Evolutionary conservation across 92 coral and sea anemone genomes (phyloP).

Genomic region (Virgularia gustaviana): DNA sequence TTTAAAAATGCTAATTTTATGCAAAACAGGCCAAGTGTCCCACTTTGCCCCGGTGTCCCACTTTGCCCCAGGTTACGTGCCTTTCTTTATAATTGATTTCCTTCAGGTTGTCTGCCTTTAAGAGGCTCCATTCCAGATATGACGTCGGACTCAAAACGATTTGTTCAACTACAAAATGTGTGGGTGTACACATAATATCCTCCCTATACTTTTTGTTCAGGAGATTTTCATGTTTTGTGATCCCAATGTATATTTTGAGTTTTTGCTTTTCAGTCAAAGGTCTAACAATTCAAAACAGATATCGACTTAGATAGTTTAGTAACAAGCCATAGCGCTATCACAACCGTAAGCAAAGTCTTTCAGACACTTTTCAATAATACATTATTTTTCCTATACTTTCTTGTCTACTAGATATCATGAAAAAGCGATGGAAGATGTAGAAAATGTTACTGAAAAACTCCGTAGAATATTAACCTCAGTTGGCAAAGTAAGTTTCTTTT

Average conservation of each 20-base stretch:
- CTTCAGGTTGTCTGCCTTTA: slow-evolving; percentile 70
- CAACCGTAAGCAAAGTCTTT: no score
- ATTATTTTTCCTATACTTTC: no score
- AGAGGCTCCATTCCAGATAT: slow-evolving; percentile 98
- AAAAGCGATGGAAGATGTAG: slow-evolving; percentile 74
- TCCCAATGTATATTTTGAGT: no score
- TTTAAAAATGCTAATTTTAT: no score
- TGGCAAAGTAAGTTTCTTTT: slow-evolving; percentile 66
- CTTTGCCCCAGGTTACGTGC: not conserved
- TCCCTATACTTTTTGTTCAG: not conserved
- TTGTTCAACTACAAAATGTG: slow-evolving; percentile 84
- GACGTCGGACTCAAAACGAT: slow-evolving; percentile 96
- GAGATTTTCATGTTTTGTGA: not conserved
- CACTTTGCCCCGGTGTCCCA: no score
- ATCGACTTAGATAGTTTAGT: not conserved
- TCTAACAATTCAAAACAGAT: not conserved
- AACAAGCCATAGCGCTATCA: no score
- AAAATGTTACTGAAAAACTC: slow-evolving; percentile 70
- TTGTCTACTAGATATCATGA: slow-evolving; percentile 69
- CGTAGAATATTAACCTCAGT: slow-evolving; percentile 66
- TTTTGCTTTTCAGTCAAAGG: no score
- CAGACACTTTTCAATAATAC: no score
- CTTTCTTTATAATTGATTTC: not conserved
- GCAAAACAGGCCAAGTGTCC: no score
- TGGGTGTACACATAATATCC: slow-evolving; percentile 32